phyloP scores from a whole-genome alignment of 2,888 invertebrate genomes.

The Thymelicus acteon region DNA sequence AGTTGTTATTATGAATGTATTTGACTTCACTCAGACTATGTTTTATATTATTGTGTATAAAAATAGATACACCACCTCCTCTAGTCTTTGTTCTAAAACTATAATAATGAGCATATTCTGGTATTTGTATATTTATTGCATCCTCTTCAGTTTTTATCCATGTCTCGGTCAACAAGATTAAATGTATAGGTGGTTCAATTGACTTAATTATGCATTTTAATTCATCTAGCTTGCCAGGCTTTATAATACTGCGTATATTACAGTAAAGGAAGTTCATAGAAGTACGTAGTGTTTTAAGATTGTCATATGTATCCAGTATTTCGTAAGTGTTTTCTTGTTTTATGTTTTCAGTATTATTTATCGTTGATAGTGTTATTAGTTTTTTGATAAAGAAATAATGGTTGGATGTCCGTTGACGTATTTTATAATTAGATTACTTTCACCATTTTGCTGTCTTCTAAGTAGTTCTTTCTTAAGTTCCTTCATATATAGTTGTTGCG shows the following conservation, averaged over 20 bases:
- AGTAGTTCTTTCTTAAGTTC: no score
- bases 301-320: no score
- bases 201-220: conserved; percentile 40
- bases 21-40: not conserved
- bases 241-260: conserved; percentile 42
- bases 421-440: no score
- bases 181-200: conserved; percentile 31
- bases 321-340: no score
- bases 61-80: conserved; percentile 25
- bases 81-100: conserved; percentile 21
- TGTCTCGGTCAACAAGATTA: conserved; percentile 36
- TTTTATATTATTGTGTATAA: conserved; percentile 17
- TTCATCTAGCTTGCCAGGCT: conserved; percentile 41
- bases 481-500: no score
- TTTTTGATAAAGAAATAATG: conserved; percentile 8
- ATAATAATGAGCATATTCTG: conserved; percentile 30
- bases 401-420: not conserved
- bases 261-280: conserved; percentile 34
- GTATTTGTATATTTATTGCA: conserved; percentile 14
- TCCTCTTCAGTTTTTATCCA: conserved; percentile 26
- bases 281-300: no score
- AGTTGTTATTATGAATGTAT: conserved; percentile 12
- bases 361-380: no score
- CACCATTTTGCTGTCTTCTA: no score
- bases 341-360: no score